These are phyloP conservation scores for Mionectes macconnelli DNA, from an alignment of 2,113 vertebrate species.

Conservation along the genomic window DNA sequence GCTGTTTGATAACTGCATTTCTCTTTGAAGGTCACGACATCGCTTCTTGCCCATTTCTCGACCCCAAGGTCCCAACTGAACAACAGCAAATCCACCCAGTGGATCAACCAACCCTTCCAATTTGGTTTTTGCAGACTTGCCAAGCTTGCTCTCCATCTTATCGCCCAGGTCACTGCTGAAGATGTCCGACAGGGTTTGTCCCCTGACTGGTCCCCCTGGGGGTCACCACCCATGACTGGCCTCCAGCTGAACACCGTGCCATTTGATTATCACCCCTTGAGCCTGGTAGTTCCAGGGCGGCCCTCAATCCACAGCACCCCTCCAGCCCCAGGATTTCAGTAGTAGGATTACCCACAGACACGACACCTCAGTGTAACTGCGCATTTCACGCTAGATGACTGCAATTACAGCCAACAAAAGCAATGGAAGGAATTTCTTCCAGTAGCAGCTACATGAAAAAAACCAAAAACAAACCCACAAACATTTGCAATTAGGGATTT, in stretches of 20 bases:
- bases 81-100: neutral
- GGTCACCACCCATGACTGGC: neutral
- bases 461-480: no score
- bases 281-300: neutral
- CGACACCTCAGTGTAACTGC: accelerated
- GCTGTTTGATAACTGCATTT: neutral
- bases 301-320: neutral
- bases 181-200: neutral
- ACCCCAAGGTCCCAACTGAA: neutral
- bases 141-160: neutral
- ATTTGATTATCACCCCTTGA: neutral
- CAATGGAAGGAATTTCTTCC: neutral
- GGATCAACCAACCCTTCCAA: neutral
- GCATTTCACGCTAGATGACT: neutral
- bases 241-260: accelerated
- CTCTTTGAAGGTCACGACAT: neutral
- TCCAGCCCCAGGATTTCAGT: neutral
- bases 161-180: no score
- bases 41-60: neutral
- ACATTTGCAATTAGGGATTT: neutral
- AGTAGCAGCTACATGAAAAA: neutral
- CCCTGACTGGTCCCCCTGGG: accelerated
- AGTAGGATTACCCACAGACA: neutral
- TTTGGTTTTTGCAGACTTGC: neutral
- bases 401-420: neutral